Evolutionary conservation across 1,140 invertebrate species (phyloP).

Genomic region (Drosophila micromelanica): DNA sequence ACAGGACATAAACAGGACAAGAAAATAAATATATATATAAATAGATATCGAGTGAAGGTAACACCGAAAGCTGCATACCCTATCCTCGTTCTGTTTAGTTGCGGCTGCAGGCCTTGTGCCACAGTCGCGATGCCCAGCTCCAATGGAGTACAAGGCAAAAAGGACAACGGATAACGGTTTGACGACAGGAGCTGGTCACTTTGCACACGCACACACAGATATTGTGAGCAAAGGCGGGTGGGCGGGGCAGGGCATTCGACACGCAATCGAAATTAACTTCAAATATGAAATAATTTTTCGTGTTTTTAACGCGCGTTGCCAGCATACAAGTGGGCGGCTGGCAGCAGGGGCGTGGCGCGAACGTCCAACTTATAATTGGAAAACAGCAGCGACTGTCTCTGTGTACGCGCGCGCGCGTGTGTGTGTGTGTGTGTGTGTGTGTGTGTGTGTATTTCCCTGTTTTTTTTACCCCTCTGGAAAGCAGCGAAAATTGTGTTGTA

Average conservation of each 20-base stretch:
- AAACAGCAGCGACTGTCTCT: constrained; percentile 51
- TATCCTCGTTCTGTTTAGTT: not conserved
- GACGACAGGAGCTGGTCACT: constrained; percentile 45
- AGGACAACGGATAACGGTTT: constrained; percentile 24
- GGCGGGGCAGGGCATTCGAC: constrained; percentile 51
- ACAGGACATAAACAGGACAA: constrained; percentile 46
- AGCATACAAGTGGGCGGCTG: constrained; percentile 39
- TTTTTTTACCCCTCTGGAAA: constrained; percentile 18
- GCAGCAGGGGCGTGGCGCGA: constrained; percentile 51
- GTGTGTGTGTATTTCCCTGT: constrained; percentile 9
- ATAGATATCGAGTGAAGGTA: not conserved
- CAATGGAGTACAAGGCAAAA: constrained; percentile 4
- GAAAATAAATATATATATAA: constrained; percentile 19
- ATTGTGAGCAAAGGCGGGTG: constrained; percentile 1
- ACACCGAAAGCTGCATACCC: constrained; percentile 12
- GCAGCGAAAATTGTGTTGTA: constrained; percentile 60
- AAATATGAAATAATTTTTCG: constrained; percentile 82
- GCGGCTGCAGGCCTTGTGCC: not conserved
- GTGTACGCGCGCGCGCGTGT: too few species aligned
- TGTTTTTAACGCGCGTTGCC: constrained; percentile 74
- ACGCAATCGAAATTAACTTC: constrained; percentile 84
- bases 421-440: constrained; percentile 1
- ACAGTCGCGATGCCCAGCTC: not conserved
- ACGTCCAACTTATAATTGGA: constrained; percentile 77
- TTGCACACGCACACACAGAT: constrained; percentile 3